phyloP scores from a whole-genome alignment of 2,888 invertebrate genomes.

The Automeris io region DNA sequence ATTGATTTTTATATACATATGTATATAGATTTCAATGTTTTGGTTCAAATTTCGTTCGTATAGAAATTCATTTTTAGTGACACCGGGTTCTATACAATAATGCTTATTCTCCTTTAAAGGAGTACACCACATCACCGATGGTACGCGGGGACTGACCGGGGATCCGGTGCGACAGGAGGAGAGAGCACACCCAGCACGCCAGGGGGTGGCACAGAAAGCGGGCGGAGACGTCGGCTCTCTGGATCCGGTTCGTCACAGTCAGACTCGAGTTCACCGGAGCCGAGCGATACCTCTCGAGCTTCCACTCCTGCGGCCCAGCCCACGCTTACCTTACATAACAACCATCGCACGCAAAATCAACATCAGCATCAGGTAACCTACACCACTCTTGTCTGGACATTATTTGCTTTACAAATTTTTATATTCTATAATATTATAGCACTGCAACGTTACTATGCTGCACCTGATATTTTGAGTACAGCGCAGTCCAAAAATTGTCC shows the following conservation, averaged over 20 bases:
- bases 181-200: constrained; percentile 59
- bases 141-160: constrained; percentile 56
- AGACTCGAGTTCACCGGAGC: constrained; percentile 77
- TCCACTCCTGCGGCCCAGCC: constrained; percentile 74
- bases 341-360: constrained; percentile 44
- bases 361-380: constrained; percentile 53
- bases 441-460: no score
- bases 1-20: no score
- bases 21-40: no score
- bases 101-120: constrained; percentile 15
- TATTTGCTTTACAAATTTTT: no score
- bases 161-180: constrained; percentile 30
- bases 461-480: no score
- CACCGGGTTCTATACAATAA: constrained; percentile 22
- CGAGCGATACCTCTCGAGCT: constrained; percentile 76
- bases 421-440: no score
- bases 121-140: constrained; percentile 62
- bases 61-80: not conserved
- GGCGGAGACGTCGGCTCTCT: constrained; percentile 70
- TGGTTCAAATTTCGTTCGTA: not conserved
- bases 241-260: constrained; percentile 72
- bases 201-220: constrained; percentile 60
- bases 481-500: no score
- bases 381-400: no score
- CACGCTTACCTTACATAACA: constrained; percentile 43